Conservation (phyloP, 2,113 vertebrate species). For the Haemorhous mexicanus region DNA sequence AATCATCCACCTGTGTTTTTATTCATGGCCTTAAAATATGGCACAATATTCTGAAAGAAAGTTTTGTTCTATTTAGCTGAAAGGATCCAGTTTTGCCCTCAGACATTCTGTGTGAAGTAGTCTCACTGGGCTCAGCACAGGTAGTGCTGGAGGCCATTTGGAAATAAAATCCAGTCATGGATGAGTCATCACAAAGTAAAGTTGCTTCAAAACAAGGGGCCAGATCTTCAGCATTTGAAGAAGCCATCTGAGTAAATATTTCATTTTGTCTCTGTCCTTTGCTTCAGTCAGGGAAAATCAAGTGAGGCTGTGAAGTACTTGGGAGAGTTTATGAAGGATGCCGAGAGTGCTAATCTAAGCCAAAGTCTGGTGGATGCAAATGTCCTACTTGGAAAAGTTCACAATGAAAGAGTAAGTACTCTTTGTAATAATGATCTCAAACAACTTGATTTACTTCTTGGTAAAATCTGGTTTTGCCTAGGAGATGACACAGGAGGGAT, state of each 20-base stretch:
- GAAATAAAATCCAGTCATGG: neutral
- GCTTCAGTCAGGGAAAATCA: conserved; percentile 68
- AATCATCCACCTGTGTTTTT: neutral
- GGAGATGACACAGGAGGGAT: neutral
- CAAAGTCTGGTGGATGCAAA: conserved; percentile 70
- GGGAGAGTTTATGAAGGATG: conserved; percentile 66
- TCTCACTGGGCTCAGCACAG: neutral
- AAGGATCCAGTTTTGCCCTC: neutral
- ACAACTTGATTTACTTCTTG: neutral
- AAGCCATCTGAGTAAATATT: neutral
- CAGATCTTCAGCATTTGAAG: neutral
- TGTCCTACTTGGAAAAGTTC: conserved; percentile 72
- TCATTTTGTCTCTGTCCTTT: conserved; percentile 22
- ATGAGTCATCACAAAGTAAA: neutral
- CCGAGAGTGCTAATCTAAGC: conserved; percentile 52
- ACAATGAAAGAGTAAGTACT: conserved; percentile 74
- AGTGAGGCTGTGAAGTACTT: conserved; percentile 62
- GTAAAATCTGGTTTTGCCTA: neutral
- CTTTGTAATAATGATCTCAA: neutral
- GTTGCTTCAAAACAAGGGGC: neutral
- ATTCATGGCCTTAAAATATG: neutral
- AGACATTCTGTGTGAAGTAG: neutral
- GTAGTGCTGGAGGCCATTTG: neutral
- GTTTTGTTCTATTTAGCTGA: neutral
- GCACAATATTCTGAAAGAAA: neutral